A percentile compares a stretch with the other conserved stretches of the same genome.
These are phyloP conservation scores for Grallaria varia DNA, from an alignment of 2,113 vertebrate genomes.

Conservation along the genomic window DNA sequence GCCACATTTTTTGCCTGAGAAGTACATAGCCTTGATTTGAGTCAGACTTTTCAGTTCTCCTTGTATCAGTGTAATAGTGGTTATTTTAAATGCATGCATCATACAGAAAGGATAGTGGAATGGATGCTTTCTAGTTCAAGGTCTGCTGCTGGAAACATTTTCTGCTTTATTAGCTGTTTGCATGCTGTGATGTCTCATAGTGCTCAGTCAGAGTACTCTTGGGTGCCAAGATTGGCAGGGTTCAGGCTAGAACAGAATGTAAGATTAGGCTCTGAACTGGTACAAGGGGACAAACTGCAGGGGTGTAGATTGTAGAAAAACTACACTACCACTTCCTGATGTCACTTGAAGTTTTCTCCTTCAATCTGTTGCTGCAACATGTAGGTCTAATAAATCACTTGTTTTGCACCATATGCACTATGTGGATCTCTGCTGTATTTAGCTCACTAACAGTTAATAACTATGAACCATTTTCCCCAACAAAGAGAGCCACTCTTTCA, in stretches of 20 bases:
- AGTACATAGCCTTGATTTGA: not conserved
- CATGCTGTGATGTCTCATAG: not conserved
- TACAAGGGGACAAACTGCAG: not conserved
- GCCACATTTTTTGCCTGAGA: slow-evolving; percentile 22
- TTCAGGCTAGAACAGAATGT: slow-evolving; percentile 18
- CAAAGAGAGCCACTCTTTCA: not conserved
- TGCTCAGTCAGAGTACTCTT: not conserved
- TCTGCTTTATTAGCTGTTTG: slow-evolving; percentile 38
- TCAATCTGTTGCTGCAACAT: not conserved
- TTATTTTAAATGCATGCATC: slow-evolving; percentile 44
- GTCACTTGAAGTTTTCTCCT: not conserved
- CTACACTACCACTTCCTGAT: not conserved
- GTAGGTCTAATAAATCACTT: not conserved
- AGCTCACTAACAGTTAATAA: not conserved
- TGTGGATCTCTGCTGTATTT: not conserved
- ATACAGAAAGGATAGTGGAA: slow-evolving; percentile 9
- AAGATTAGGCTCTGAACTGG: not conserved
- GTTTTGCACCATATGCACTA: not conserved
- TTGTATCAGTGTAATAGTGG: not conserved
- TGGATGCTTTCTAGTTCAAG: slow-evolving; percentile 37
- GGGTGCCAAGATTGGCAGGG: slow-evolving; percentile 24
- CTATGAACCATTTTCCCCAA: not conserved
- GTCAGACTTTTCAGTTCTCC: not conserved
- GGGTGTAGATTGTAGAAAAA: not conserved
- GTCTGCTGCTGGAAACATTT: slow-evolving; percentile 41